A percentile compares a stretch with the other conserved stretches of the same genome.
phyloP scores from a whole-genome alignment of 2,888 invertebrate genomes.

The Ctenicera cuprea region DNA sequence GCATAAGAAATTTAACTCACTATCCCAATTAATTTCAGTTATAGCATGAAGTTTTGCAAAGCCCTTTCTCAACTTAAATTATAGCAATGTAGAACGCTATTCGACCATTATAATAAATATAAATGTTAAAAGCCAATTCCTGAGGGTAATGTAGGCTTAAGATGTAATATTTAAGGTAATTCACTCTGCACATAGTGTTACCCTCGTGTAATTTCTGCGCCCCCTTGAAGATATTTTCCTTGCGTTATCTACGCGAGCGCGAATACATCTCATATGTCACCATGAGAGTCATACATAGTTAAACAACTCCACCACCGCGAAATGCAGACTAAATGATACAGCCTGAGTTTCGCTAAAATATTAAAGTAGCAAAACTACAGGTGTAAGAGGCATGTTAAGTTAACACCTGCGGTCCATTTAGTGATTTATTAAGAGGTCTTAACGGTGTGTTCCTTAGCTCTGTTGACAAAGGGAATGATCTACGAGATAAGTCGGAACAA shows the following conservation, averaged over 20 bases:
- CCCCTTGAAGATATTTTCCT: slow-evolving; percentile 29
- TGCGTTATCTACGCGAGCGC: slow-evolving; percentile 23
- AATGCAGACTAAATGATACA: slow-evolving; percentile 43
- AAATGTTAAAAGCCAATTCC: slow-evolving; percentile 11
- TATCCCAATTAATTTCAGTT: no score
- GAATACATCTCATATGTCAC: slow-evolving; percentile 44
- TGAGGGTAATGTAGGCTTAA: slow-evolving; percentile 1
- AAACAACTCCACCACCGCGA: slow-evolving; percentile 39
- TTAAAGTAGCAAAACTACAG: slow-evolving; percentile 60
- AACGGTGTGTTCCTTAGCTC: slow-evolving; percentile 55
- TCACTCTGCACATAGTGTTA: slow-evolving; percentile 11
- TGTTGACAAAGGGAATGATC: slow-evolving; percentile 58
- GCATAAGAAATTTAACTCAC: no score
- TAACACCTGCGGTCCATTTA: slow-evolving; percentile 65
- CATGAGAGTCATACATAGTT: slow-evolving; percentile 41
- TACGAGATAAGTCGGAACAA: slow-evolving; percentile 56
- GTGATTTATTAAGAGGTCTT: slow-evolving; percentile 66
- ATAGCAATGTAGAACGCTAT: no score
- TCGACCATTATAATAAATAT: slow-evolving; percentile 11
- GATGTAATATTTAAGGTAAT: slow-evolving; percentile 33
- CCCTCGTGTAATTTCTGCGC: slow-evolving; percentile 18
- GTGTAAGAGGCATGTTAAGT: slow-evolving; percentile 60
- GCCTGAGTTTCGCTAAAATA: slow-evolving; percentile 56
- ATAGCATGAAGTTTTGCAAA: no score
- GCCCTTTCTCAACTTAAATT: no score